Evolutionary conservation across 30 jellyfish, hydroid and myxozoan genomes (phyloP).

Genomic region (Turritopsis dohrnii): DNA sequence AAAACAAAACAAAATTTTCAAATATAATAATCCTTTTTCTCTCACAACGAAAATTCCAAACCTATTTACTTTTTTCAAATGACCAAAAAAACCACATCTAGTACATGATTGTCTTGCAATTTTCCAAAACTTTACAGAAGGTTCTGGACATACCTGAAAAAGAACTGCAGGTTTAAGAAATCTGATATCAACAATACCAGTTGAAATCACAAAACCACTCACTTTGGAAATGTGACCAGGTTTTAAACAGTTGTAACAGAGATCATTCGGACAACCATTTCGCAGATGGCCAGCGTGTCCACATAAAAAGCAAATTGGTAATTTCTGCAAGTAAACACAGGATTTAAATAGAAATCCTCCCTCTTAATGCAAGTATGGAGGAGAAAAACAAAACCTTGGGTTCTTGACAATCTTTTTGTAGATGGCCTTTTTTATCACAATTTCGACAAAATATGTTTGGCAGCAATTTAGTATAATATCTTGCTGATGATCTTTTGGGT

Average conservation of each 20-base stretch:
- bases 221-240: slow-evolving; percentile 79
- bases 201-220: background rate
- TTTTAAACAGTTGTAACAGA: slow-evolving; percentile 62
- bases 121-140: background rate
- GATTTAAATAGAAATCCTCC: background rate
- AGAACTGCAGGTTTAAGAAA: background rate
- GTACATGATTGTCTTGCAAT: background rate
- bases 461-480: slow-evolving; percentile 23
- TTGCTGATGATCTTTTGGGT: slow-evolving; percentile 25
- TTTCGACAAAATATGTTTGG: slow-evolving; percentile 24
- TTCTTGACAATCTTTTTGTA: slow-evolving; percentile 41
- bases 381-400: background rate
- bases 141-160: background rate
- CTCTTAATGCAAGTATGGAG: background rate
- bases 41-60: background rate
- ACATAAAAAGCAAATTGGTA: slow-evolving; percentile 50
- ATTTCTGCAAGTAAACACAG: slow-evolving; percentile 32
- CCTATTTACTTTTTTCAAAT: background rate
- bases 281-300: slow-evolving; percentile 52
- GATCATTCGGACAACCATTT: slow-evolving; percentile 50
- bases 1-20: background rate
- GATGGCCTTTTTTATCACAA: slow-evolving; percentile 48
- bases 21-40: background rate
- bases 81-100: background rate
- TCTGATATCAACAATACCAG: too few relatives aligned